Evolutionary conservation across 2,888 invertebrate species (phyloP), one percentile per base, ranked within the genome.

Genomic region (Gastrophysa polygoni): DNA sequence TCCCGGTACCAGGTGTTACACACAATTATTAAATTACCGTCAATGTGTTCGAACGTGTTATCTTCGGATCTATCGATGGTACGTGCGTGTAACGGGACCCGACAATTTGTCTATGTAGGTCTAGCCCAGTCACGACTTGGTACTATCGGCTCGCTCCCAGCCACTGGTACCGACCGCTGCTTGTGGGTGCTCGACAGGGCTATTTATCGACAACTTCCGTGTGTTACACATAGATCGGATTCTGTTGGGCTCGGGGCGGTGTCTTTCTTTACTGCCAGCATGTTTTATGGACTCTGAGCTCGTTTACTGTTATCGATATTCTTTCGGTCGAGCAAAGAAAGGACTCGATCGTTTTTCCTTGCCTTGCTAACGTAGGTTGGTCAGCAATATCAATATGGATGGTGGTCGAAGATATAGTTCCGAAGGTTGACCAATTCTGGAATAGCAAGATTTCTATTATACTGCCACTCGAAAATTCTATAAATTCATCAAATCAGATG

Each of bases 171-270:
- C 68, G 71, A 68, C 67, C 67, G 65, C 63, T 73, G 77, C 77
- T 77, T 75, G 78, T 78, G 78, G 77, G 77, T 77, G 76, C 76
- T 67, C 71, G 76, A 75, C 75, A 75, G 73, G 71, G 73, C 73
- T 72, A 77, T 77, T 77, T 77, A 77, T 75, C 72, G 75, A 68
- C 69, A 71, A 77, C 77, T 78, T 78, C 78, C 78, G 76, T 73
- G 76, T 78, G 75, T 75, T 71, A 68, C 70, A 71, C 64, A 67
- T 68, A 66, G 65, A 66, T 66, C 61, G 67, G 63, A 64, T 62
- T 63, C 63, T 63, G 52, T 61, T 59, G 57, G 65, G 65, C 59
- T 61, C 57, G 60, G 65, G 65, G 65, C 65, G 65, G 65, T 60
- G 63, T 59, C 65, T 60, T 52, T 63, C 61, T 65, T 61, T 59